Conservation (phyloP, 2,113 vertebrate genomes). For the Empidonax traillii region DNA sequence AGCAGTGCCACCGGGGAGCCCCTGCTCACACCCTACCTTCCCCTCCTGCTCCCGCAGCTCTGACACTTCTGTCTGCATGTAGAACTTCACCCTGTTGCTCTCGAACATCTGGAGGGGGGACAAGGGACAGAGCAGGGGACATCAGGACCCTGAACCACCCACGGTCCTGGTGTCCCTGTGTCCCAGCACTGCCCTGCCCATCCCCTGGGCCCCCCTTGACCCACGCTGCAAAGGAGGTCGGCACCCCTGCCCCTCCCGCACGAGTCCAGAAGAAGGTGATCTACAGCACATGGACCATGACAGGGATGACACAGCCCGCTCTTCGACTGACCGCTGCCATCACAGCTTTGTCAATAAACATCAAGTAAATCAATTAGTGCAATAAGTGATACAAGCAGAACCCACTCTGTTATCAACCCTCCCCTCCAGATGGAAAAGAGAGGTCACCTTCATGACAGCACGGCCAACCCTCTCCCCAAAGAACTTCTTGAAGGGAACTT, state of each 20-base stretch:
- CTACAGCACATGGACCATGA: fast-evolving
- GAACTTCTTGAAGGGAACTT: conserved; percentile 89
- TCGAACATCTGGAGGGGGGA: conserved; percentile 85
- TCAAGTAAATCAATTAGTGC: background rate
- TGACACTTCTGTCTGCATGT: conserved; percentile 96
- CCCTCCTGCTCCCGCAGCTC: conserved; percentile 95
- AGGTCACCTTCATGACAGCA: conserved; percentile 91
- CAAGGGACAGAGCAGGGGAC: background rate
- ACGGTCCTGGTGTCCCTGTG: background rate
- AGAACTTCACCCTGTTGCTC: conserved; percentile 94
- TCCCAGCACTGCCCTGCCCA: background rate
- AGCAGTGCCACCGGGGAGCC: fast-evolving
- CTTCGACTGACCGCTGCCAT: background rate
- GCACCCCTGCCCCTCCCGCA: background rate
- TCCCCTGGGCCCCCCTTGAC: fast-evolving
- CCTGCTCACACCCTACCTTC: conserved; percentile 78
- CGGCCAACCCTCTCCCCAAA: conserved; percentile 94
- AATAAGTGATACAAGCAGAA: background rate
- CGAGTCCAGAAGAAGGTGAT: background rate
- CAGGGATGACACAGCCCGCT: background rate
- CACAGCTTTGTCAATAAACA: background rate
- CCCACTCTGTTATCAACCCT: background rate
- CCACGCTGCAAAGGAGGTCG: fast-evolving
- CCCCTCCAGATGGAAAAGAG: background rate
- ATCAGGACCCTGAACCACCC: background rate